These are phyloP conservation scores for Scylla paramamosain DNA, from an alignment of 1,140 invertebrate species.

Conservation along the genomic window DNA sequence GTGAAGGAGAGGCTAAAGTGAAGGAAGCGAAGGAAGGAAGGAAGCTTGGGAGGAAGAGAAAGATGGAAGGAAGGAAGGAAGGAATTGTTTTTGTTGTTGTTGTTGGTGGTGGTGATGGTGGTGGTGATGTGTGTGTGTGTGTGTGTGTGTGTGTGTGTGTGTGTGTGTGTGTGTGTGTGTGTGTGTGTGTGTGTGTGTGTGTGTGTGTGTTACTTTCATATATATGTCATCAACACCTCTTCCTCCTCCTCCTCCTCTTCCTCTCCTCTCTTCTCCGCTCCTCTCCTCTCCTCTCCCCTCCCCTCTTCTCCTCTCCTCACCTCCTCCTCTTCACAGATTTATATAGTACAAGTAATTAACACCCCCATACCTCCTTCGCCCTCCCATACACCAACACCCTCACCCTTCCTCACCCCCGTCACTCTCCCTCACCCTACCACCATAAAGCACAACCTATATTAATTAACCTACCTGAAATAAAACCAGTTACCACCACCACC, in stretches of 20 bases:
- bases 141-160: slow-evolving; percentile 31
- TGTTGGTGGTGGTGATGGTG: not conserved
- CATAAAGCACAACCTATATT: slow-evolving; percentile 29
- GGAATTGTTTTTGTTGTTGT: too few species aligned
- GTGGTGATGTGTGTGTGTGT: not conserved
- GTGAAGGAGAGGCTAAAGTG: too few species aligned
- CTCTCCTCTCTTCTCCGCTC: too few species aligned
- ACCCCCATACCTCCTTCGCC: not conserved
- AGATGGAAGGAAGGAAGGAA: not conserved
- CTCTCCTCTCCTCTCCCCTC: not conserved
- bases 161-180: slow-evolving; percentile 16
- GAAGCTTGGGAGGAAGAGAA: not conserved
- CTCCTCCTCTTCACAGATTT: too few species aligned
- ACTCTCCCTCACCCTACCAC: not conserved
- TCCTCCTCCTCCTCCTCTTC: too few species aligned
- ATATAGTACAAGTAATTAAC: too few species aligned
- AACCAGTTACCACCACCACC: not conserved
- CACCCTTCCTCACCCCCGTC: not conserved
- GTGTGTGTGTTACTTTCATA: too few species aligned
- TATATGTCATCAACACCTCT: too few species aligned
- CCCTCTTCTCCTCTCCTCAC: too few species aligned
- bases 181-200: not conserved
- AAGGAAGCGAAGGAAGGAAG: too few species aligned
- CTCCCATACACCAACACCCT: not conserved
- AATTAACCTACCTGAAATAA: slow-evolving; percentile 43